These are phyloP conservation scores for Notoglanidium macrostoma DNA, from an alignment of 2,797 vertebrate genomes.

Conservation along the genomic window DNA sequence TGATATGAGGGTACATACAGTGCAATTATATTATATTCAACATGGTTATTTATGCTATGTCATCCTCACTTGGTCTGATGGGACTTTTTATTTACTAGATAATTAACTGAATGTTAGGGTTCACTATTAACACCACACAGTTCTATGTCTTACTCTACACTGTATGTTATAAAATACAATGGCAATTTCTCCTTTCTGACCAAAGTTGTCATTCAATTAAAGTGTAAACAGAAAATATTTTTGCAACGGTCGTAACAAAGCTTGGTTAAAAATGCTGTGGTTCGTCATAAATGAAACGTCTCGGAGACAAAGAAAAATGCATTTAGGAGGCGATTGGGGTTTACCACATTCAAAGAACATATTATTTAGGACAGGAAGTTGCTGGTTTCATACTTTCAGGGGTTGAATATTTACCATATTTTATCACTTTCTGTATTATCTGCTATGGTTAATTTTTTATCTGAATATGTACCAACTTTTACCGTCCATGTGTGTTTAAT, in stretches of 20 bases:
- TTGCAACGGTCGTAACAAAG: neutral
- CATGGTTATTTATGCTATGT: neutral
- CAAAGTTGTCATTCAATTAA: neutral
- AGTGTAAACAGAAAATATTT: neutral
- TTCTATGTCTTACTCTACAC: neutral
- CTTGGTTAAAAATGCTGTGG: neutral
- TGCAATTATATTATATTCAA: neutral
- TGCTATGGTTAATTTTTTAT: neutral
- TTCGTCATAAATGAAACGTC: neutral
- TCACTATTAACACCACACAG: neutral
- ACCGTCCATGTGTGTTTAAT: neutral
- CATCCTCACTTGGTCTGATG: neutral
- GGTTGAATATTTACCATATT: neutral
- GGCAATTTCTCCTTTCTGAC: neutral
- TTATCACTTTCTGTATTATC: neutral
- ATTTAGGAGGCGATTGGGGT: neutral
- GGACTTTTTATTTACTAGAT: neutral
- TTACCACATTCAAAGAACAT: neutral
- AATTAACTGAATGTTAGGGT: neutral
- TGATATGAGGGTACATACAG: neutral
- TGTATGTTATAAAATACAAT: neutral
- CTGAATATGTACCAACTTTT: neutral
- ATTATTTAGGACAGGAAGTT: neutral
- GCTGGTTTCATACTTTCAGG: neutral
- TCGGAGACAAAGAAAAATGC: neutral